Evolutionary conservation across 2,113 vertebrate genomes (phyloP), one percentile per base, ranked within the genome.

Genomic region (Strix aluco): DNA sequence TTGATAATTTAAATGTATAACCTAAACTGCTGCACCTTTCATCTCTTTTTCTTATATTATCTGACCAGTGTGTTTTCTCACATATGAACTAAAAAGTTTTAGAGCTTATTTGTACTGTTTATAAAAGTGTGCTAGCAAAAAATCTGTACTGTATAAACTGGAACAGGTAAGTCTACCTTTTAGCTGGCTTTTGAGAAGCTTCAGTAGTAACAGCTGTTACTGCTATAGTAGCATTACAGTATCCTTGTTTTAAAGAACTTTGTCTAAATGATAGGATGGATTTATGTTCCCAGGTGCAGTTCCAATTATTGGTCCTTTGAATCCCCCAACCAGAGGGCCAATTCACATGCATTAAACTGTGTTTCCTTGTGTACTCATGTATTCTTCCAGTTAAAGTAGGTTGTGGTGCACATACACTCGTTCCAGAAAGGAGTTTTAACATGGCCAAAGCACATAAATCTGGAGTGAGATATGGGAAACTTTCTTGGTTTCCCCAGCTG

Each of bases 121-220:
- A 52, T 47, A 67, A 34, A 25, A 57, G 2, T 6, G 2, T 67
- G 26, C 2, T 51, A 63, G 3, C 5, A 59, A 70, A 79, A 72
- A 46, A 25, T 2, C 9, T 13, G 16, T 5, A 22, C 0, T 21
- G 2, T 1, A 0, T 47, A 62, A 70, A 15, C 11, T 21, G 14
- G 40, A 85, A 57, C 7, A 44, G 14, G 6, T 7, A 52, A 61
- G 13, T 34, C 25, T 9, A 0, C 5, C 40, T 81, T 88, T 83
- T 51, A 73, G 14, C 5, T 74, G 25, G 18, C 22, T 88, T 77
- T 91, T 49, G 51, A 61, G 36, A 70, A 36, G 7, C 8, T 75
- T 86, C 9, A 7, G 2, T 27, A 85, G 13, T 52, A 57, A 74
- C 6, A 87, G 6, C 10, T 63, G 21, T 40, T 42, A 59, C 18